phyloP scores from a whole-genome alignment of 1,140 invertebrate genomes.

The Drosophila ficusphila region DNA sequence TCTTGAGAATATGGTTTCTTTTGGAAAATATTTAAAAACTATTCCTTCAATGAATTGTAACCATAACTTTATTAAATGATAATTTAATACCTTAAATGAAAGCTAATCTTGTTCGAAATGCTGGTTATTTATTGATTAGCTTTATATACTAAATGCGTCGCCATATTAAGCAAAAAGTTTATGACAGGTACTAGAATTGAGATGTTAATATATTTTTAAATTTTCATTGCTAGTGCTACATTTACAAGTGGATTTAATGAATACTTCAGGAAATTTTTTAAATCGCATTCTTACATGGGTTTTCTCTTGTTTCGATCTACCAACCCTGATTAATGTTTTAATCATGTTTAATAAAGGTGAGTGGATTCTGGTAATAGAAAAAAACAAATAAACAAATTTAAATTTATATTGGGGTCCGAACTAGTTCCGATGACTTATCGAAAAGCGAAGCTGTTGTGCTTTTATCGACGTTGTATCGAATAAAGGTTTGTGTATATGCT shows the following conservation, averaged over 20 bases:
- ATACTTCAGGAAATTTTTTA: slow-evolving; percentile 10
- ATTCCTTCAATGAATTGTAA: no score
- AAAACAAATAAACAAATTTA: neutral
- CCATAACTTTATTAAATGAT: neutral
- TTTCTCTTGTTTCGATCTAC: neutral
- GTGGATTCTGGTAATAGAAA: no score
- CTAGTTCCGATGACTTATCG: neutral
- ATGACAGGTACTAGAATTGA: slow-evolving; percentile 13
- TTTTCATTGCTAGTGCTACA: slow-evolving; percentile 22
- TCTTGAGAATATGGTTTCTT: neutral
- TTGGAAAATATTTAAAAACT: neutral
- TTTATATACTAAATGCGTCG: neutral
- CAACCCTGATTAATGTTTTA: slow-evolving; percentile 6
- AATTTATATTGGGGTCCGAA: neutral
- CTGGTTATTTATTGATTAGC: no score
- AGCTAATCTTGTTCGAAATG: no score
- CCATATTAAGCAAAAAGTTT: slow-evolving; percentile 16
- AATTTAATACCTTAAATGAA: no score
- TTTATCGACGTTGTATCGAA: neutral
- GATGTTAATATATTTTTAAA: slow-evolving; percentile 3
- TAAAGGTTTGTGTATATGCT: neutral
- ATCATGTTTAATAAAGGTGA: slow-evolving; percentile 15
- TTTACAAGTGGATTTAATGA: slow-evolving; percentile 30
- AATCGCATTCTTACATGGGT: slow-evolving; percentile 13
- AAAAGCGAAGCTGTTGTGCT: neutral